Evolutionary conservation across 2,797 vertebrate species (phyloP).

Genomic region (Discoglossus pictus): DNA sequence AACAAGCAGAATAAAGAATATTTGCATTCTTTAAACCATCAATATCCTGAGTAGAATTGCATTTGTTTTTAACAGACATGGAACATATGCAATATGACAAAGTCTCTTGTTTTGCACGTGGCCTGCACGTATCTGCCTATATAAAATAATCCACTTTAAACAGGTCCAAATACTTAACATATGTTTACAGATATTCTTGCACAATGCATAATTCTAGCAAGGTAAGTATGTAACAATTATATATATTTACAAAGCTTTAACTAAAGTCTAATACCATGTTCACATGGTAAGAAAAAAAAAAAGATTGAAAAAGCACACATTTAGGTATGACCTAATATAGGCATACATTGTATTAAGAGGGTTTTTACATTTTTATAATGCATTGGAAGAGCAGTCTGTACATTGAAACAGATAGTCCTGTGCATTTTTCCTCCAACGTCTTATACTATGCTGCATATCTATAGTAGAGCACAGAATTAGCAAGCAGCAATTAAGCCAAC

Average conservation of each 20-base stretch:
- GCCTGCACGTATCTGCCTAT: conserved; percentile 73
- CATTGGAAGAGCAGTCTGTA: conserved; percentile 47
- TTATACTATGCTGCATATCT: too few species aligned
- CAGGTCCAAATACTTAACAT: conserved; percentile 72
- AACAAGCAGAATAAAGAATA: conserved; percentile 59
- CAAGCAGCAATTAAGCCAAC: background rate
- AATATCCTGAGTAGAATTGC: conserved; percentile 71
- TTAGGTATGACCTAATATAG: conserved; percentile 75
- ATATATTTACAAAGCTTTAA: conserved; percentile 69
- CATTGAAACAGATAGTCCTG: too few species aligned
- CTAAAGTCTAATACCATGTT: conserved; percentile 66
- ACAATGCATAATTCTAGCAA: conserved; percentile 57
- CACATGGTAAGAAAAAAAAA: conserved; percentile 48
- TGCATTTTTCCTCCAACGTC: too few species aligned
- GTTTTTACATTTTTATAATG: conserved; percentile 63
- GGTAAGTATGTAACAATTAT: conserved; percentile 8
- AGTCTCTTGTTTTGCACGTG: conserved; percentile 62
- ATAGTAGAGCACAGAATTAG: background rate
- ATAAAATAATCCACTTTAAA: conserved; percentile 75
- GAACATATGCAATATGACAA: conserved; percentile 59
- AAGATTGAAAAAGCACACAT: conserved; percentile 53
- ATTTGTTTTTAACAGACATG: conserved; percentile 64
- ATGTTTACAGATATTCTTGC: conserved; percentile 66
- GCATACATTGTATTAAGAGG: conserved; percentile 59
- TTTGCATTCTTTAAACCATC: conserved; percentile 58